These are phyloP conservation scores for Dendrolimus pini DNA, from an alignment of 2,888 invertebrate species.

Conservation along the genomic window DNA sequence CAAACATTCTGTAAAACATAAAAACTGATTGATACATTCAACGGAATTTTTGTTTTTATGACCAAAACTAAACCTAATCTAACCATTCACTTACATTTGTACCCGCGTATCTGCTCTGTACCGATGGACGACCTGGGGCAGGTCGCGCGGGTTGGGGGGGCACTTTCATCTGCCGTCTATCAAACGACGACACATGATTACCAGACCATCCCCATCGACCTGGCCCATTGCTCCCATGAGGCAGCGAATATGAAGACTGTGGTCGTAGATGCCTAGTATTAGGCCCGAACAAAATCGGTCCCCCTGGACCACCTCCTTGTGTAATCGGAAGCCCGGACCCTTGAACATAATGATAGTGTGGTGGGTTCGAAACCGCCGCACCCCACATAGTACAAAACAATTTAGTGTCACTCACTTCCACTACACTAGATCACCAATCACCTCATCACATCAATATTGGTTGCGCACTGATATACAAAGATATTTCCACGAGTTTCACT, in stretches of 20 bases:
- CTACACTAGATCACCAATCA: slow-evolving; percentile 44
- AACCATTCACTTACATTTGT: slow-evolving; percentile 49
- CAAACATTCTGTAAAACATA: slow-evolving; percentile 1
- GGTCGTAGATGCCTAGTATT: slow-evolving; percentile 54
- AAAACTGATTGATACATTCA: not conserved
- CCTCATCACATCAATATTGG: slow-evolving; percentile 48
- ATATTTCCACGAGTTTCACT: slow-evolving; percentile 43
- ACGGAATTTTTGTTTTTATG: too few species aligned
- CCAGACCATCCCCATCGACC: slow-evolving; percentile 75
- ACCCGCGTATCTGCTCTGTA: slow-evolving; percentile 45
- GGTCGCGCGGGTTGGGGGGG: slow-evolving; percentile 64
- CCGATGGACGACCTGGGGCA: slow-evolving; percentile 53
- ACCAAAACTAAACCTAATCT: too few species aligned
- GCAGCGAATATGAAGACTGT: slow-evolving; percentile 72
- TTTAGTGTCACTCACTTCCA: slow-evolving; percentile 39
- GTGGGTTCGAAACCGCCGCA: slow-evolving; percentile 64
- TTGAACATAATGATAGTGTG: slow-evolving; percentile 64
- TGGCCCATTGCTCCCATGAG: slow-evolving; percentile 73
- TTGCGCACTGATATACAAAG: slow-evolving; percentile 47
- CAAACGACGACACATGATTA: slow-evolving; percentile 69
- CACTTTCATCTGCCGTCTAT: slow-evolving; percentile 63
- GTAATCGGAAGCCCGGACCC: slow-evolving; percentile 45
- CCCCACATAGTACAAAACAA: slow-evolving; percentile 63
- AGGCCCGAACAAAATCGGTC: slow-evolving; percentile 57
- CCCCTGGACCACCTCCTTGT: slow-evolving; percentile 53